Evolutionary conservation across 2,888 invertebrate genomes (phyloP), one percentile per base, ranked within the genome.

Genomic region (Salticus scenicus): DNA sequence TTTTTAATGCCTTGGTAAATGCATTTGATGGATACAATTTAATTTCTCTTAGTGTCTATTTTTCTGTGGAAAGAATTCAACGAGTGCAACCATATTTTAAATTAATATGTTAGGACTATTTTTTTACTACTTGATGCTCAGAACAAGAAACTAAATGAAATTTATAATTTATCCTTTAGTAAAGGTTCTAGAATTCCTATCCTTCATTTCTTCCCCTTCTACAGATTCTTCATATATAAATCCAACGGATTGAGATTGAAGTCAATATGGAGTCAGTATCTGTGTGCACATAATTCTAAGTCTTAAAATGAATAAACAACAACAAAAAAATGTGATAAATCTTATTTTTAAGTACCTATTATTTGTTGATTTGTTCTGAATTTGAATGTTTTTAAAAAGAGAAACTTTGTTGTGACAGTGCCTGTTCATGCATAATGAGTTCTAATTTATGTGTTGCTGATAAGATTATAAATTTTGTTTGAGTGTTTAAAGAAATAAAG

Each of bases 1-100:
- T 67, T 37, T 47, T 14, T 24, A 70, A 20, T 70, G 70, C 70
- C 70, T 70, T 70, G 70, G 70, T 33, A 17, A 28, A 70, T 70
- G 70, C 70, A 70, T 70, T 70, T 70, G 28, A 69, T 17, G 17
- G n/a, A 37, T 37, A 24, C 37, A 33, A 37, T n/a, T 70, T 70
- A 12, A 41, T 70, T 42, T 42, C 14, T 28, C 24, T 70, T 70
- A 42, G 70, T n/a, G 17, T 42, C 20, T 70, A 70, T 70, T 70
- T 70, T 70, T 70, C 42, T 42, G 70, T 27, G 42, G n/a, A 27
- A 17, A 27, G 31, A n/a, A n/a, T n/a, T n/a, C n/a, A n/a, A n/a
- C 0, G 20, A 20, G 41, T 33, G 33, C 12, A 31, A 41, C 0
- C 8, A 10, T 31, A 66, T 10, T 66, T 7, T 7, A 66, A 31